Evolutionary conservation across 2,113 vertebrate genomes (phyloP).

Genomic region (Poecilia latipinna): DNA sequence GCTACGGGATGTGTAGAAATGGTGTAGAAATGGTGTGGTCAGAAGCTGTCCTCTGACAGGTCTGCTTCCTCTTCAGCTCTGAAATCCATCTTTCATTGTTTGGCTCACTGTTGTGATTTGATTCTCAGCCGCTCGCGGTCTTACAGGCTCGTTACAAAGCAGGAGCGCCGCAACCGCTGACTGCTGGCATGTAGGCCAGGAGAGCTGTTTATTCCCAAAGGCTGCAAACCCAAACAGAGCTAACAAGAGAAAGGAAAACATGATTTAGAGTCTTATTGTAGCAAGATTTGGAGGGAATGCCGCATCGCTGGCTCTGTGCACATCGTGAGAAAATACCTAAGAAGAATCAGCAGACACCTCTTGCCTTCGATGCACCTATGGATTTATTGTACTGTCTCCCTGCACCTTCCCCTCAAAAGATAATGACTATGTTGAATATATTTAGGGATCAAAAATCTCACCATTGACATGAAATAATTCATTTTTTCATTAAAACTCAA

Average conservation of each 20-base stretch:
- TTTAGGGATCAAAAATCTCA: background rate
- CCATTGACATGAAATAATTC: too few species aligned
- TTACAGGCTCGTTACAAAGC: slow-evolving; percentile 9
- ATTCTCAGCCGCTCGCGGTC: background rate
- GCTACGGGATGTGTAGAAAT: background rate
- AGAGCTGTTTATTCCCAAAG: background rate
- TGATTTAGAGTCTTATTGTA: background rate
- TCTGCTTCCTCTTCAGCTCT: background rate
- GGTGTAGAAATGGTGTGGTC: background rate
- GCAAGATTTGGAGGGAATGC: background rate
- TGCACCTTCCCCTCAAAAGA: background rate
- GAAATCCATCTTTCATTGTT: background rate
- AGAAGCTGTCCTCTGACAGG: background rate
- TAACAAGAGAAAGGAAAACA: background rate
- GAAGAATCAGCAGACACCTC: background rate
- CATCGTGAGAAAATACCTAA: background rate
- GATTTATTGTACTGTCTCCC: background rate
- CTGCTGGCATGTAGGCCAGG: background rate
- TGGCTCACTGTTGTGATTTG: background rate
- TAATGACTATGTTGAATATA: background rate
- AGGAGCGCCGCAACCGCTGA: background rate
- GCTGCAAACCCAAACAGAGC: background rate
- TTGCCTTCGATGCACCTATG: background rate
- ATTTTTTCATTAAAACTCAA: too few species aligned
- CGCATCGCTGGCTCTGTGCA: background rate